Percentiles rank a stretch among this genome's conserved stretches.
phyloP scores from a whole-genome alignment of 1,140 invertebrate genomes.

The Zelostemma sp. region DNA sequence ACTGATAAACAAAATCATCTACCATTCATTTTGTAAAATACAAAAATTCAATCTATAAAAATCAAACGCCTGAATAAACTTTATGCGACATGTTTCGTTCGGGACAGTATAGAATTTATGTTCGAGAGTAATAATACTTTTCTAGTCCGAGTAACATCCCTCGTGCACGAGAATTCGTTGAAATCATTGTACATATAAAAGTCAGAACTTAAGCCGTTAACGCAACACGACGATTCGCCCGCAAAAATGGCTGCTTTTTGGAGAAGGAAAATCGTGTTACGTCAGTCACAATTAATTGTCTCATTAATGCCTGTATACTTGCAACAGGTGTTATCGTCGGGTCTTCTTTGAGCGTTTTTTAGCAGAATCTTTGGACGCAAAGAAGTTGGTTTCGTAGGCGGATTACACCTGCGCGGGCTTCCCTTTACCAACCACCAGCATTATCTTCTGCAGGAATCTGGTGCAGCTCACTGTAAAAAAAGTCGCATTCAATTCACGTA shows the following conservation, averaged over 20 bases:
- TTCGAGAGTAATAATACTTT: no score
- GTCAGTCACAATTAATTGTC: not conserved
- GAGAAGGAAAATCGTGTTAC: not conserved
- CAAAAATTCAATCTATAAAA: no score
- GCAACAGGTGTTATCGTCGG: not conserved
- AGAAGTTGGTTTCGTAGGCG: not conserved
- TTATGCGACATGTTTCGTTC: no score
- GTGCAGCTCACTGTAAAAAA: constrained; percentile 73
- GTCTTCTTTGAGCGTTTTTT: not conserved
- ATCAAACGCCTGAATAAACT: no score
- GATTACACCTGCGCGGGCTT: constrained; percentile 76
- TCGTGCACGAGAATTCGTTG: no score
- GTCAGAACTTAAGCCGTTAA: not conserved
- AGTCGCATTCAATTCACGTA: no score
- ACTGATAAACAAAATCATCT: no score
- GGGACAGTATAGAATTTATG: no score
- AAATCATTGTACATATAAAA: no score
- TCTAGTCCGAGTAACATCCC: no score
- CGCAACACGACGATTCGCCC: not conserved
- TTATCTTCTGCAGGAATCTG: constrained; percentile 75
- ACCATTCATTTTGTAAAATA: no score
- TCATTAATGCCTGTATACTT: not conserved
- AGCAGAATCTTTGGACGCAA: not conserved
- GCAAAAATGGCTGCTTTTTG: not conserved
- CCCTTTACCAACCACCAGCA: constrained; percentile 77